These are phyloP conservation scores for Neocrepidodera transversa DNA, from an alignment of 2,888 invertebrate genomes.

Conservation along the genomic window DNA sequence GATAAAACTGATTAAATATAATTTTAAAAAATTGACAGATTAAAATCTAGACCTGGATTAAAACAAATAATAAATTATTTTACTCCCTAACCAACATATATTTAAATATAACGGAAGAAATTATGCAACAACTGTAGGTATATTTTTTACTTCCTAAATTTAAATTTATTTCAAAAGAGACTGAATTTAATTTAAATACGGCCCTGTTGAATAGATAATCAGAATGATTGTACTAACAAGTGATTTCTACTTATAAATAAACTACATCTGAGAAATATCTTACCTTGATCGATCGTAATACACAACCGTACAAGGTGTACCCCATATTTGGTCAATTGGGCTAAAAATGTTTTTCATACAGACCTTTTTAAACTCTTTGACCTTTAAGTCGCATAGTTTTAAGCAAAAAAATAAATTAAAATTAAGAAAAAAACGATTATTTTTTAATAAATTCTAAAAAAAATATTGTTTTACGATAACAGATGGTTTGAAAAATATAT, in stretches of 20 bases:
- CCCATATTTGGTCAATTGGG: constrained; percentile 20
- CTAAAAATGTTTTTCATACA: neutral
- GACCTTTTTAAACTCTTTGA: neutral
- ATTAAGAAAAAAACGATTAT: neutral
- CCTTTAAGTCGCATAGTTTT: neutral
- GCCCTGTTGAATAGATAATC: neutral
- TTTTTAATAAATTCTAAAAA: neutral
- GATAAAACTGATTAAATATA: too few species aligned
- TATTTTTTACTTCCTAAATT: too few species aligned
- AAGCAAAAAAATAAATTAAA: neutral
- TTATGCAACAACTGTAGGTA: too few species aligned
- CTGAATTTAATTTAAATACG: neutral
- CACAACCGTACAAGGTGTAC: constrained; percentile 9
- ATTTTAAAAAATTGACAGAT: too few species aligned
- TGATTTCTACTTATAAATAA: neutral
- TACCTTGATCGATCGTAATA: constrained; percentile 11
- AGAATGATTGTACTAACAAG: neutral
- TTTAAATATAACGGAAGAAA: too few species aligned
- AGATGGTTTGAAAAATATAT: constrained; percentile 5
- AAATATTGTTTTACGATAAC: neutral
- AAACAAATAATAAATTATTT: too few species aligned
- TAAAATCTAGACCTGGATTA: too few species aligned
- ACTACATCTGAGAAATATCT: constrained; percentile 14
- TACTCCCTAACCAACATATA: too few species aligned
- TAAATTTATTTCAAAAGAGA: too few species aligned